A percentile compares a stretch with the other conserved stretches of the same genome.
Conservation (phyloP, 2,888 invertebrate species). For the Noctua janthina region DNA sequence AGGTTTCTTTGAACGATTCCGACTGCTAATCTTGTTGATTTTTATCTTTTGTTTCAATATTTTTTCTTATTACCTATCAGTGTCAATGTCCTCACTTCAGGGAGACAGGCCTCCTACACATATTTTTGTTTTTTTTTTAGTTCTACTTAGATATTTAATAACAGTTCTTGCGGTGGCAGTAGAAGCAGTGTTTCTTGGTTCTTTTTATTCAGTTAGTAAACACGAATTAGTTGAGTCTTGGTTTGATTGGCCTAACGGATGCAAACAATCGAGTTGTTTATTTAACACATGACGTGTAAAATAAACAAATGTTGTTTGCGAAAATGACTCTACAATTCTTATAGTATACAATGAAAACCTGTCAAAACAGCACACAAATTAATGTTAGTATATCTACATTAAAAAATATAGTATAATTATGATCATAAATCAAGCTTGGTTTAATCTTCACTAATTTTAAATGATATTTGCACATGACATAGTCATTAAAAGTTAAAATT, state of each 20-base stretch:
- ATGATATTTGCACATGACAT: slow-evolving; percentile 28
- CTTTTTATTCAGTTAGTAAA: not conserved
- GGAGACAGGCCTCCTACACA: not conserved
- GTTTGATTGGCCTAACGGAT: not conserved
- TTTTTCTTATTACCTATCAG: not conserved
- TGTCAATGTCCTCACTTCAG: not conserved
- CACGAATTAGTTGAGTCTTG: not conserved
- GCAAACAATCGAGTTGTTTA: not conserved
- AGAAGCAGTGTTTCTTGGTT: not conserved
- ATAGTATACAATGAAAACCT: not conserved
- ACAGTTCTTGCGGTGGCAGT: no score
- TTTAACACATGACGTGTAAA: not conserved
- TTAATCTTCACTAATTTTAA: slow-evolving; percentile 30
- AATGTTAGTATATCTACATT: not conserved
- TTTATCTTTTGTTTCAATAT: no score
- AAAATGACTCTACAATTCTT: not conserved
- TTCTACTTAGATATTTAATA: no score
- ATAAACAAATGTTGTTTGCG: not conserved
- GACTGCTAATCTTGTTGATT: not conserved
- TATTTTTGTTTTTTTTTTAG: no score
- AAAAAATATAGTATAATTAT: not conserved
- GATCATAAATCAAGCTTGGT: slow-evolving; percentile 28
- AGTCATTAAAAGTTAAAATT: slow-evolving; percentile 29
- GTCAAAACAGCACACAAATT: not conserved
- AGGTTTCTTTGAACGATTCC: no score